A percentile compares a stretch with the other conserved stretches of the same genome.
Conservation (phyloP, 2,113 vertebrate genomes). For the Guaruba guarouba region DNA sequence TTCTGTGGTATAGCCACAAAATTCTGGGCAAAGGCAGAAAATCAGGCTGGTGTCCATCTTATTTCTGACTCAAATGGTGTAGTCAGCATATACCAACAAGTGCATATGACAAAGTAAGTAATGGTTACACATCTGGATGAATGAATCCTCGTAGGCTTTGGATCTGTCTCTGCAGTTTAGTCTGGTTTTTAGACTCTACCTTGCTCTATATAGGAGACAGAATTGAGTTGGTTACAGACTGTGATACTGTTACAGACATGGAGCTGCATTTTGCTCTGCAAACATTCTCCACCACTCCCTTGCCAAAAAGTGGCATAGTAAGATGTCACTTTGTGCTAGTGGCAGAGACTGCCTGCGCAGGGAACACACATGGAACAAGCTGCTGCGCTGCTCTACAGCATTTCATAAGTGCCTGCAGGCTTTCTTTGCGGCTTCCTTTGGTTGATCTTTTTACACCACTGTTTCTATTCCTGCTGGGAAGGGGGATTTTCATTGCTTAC, state of each 20-base stretch:
- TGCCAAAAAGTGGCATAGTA: fast-evolving
- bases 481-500: background rate
- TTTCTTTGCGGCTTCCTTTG: background rate
- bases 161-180: background rate
- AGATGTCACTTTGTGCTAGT: background rate
- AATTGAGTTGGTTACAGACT: background rate
- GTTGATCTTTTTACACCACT: background rate
- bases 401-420: background rate
- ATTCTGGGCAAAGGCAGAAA: background rate
- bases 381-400: background rate
- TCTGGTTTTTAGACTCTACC: background rate
- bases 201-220: background rate
- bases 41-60: background rate
- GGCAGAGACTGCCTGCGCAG: background rate
- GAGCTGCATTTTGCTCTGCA: background rate
- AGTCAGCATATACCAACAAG: background rate
- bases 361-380: fast-evolving
- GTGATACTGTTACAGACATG: background rate
- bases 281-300: fast-evolving
- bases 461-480: background rate
- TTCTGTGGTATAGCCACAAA: background rate
- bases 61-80: background rate
- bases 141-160: background rate
- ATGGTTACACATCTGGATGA: background rate
- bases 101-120: background rate